These are phyloP conservation scores for Nymphalis c-album DNA, from an alignment of 2,888 invertebrate species.

Conservation along the genomic window DNA sequence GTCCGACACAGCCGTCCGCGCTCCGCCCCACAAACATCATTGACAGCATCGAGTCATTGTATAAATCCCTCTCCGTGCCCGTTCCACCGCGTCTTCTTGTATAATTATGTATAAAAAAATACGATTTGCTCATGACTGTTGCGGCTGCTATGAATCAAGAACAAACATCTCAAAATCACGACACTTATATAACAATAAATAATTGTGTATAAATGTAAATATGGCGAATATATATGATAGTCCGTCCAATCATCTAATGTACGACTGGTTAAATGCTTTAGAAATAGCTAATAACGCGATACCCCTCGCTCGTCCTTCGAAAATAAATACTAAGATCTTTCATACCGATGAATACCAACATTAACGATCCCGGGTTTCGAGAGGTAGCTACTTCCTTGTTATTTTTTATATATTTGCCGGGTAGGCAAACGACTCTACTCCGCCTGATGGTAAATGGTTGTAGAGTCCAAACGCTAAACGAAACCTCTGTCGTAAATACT, in stretches of 20 bases:
- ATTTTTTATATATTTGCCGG: too few relatives aligned
- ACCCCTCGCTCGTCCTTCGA: too few relatives aligned
- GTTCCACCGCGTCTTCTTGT: slow-evolving; percentile 1
- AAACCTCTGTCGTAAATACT: background rate
- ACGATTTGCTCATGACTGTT: slow-evolving; percentile 23
- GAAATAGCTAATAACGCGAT: too few relatives aligned
- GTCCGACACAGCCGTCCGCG: background rate
- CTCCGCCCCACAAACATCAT: background rate
- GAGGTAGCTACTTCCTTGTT: too few relatives aligned
- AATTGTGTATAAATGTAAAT: slow-evolving; percentile 26
- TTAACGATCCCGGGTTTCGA: too few relatives aligned
- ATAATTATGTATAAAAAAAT: slow-evolving; percentile 13
- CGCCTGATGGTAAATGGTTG: too few relatives aligned
- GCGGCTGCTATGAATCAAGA: slow-evolving; percentile 28
- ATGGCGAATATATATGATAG: slow-evolving; percentile 27
- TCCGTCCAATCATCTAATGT: background rate
- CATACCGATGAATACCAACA: too few relatives aligned
- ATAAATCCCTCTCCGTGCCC: background rate
- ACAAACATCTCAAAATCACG: slow-evolving; percentile 34
- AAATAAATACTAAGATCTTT: too few relatives aligned
- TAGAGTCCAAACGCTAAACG: too few relatives aligned
- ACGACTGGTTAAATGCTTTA: background rate
- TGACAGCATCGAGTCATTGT: background rate
- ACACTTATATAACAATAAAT: slow-evolving; percentile 22
- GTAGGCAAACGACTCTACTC: too few relatives aligned